Base-by-base conservation (phyloP, 2,888 invertebrate species). In the Itoplectis maculator region DNA sequence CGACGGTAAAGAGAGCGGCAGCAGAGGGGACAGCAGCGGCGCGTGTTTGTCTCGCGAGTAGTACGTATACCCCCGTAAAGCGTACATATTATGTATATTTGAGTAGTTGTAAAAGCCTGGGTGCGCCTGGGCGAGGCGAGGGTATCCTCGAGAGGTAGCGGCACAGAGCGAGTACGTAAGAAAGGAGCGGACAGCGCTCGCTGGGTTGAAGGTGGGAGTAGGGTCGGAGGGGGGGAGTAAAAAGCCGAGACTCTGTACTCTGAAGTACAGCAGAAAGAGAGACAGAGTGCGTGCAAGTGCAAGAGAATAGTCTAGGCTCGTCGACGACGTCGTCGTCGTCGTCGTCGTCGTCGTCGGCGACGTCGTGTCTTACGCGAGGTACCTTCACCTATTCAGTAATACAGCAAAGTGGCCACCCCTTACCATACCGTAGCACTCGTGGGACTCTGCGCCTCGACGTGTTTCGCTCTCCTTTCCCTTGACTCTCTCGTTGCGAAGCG, bases 101-200 rank as follows among this genome's bases (percentile, higher is more conserved):
- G 68, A 83, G 81, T 76, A 83, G 83, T 83, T 79, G 81, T 72
- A 81, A 81, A 81, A 81, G 81, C 81, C 72, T 73, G 63, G 40
- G 49, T 51, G 29, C 63, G 29, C 69, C 61, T 63, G 18, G 66
- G 42, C 70, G 29, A 29, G 29, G 65, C 61, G 37, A 61, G 20
- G 65, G 54, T 42, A 11, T 70, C 13, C 65, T 72, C 70, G 23
- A 69, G 69, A 74, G 81, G 77, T 40, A 65, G 77, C 37, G 20
- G 18, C 59, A 40, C 40, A 56, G 29, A 45, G 20, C 15, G 66
- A 40, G 49, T 69, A 61, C 35, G 59, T 61, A 56, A 69, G 37
- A 35, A 66, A 56, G 49, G 51, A 68, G 47, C n/a, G 47, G n/a
- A 47, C 47, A n/a, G 47, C 47, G n/a, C n/a, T 3, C 13, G 47